Percentiles rank a stretch among this genome's conserved stretches.
phyloP scores from a whole-genome alignment of 2,888 invertebrate species.

The Carterocephalus palaemon region DNA sequence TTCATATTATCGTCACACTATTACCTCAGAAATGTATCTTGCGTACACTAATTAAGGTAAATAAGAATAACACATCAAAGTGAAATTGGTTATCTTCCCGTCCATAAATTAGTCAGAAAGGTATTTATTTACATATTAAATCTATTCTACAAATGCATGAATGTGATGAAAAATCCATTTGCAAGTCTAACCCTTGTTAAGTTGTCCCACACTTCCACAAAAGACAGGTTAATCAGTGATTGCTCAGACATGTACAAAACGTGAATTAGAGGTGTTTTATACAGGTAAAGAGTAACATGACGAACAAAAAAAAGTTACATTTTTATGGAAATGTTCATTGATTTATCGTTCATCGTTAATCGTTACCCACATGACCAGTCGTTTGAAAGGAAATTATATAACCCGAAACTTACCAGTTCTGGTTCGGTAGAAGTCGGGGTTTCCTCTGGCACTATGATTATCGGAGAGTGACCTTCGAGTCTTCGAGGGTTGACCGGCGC shows the following conservation, averaged over 20 bases:
- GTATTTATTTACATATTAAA: constrained; percentile 48
- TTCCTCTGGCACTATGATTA: constrained; percentile 47
- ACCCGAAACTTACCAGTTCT: constrained; percentile 67
- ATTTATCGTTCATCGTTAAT: neutral
- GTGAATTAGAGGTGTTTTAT: constrained; percentile 33
- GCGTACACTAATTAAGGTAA: no score
- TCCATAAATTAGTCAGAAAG: constrained; percentile 58
- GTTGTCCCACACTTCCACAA: constrained; percentile 53
- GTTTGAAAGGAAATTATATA: no score
- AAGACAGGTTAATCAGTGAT: constrained; percentile 40
- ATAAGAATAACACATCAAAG: constrained; percentile 5
- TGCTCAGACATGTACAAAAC: constrained; percentile 35
- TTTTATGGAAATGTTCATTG: no score
- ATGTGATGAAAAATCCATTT: constrained; percentile 40
- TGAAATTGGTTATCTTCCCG: constrained; percentile 51
- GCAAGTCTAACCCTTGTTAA: constrained; percentile 55
- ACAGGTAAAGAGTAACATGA: constrained; percentile 3
- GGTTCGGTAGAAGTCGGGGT: constrained; percentile 57
- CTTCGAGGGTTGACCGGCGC: constrained; percentile 44
- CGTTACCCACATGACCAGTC: constrained; percentile 10
- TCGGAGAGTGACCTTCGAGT: constrained; percentile 41
- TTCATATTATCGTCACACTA: no score
- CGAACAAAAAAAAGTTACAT: no score
- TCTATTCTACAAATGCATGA: constrained; percentile 45
- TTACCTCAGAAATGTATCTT: no score